These are phyloP conservation scores for Natrix natrix DNA, from an alignment of 2,797 vertebrate species.

Conservation along the genomic window DNA sequence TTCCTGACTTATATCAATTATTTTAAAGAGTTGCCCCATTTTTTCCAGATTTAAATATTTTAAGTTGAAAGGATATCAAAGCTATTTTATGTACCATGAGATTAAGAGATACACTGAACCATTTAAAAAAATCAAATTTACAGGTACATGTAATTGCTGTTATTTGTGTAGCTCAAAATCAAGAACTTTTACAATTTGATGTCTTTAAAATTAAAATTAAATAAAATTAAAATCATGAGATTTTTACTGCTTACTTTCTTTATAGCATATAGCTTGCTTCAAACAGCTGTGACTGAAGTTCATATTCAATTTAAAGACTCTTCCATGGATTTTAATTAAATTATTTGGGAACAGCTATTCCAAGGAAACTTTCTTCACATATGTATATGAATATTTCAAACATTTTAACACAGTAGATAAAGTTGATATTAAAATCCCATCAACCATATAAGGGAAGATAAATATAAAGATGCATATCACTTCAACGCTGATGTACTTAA, in stretches of 20 bases:
- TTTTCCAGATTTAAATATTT: background rate
- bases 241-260: background rate
- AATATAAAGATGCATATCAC: background rate
- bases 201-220: background rate
- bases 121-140: background rate
- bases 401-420: background rate
- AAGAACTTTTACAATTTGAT: background rate
- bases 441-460: background rate
- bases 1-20: background rate
- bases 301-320: background rate
- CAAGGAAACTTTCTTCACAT: background rate
- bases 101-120: background rate
- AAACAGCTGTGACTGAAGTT: background rate
- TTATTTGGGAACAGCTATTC: background rate
- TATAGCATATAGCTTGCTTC: background rate
- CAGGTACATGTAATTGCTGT: background rate
- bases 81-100: background rate
- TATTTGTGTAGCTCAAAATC: background rate
- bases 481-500: background rate
- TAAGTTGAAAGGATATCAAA: background rate
- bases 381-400: background rate
- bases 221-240: background rate
- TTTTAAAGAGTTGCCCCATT: background rate
- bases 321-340: background rate
- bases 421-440: background rate